Evolutionary conservation across 2,888 invertebrate genomes (phyloP).

Genomic region (Sarcophaga variegata): DNA sequence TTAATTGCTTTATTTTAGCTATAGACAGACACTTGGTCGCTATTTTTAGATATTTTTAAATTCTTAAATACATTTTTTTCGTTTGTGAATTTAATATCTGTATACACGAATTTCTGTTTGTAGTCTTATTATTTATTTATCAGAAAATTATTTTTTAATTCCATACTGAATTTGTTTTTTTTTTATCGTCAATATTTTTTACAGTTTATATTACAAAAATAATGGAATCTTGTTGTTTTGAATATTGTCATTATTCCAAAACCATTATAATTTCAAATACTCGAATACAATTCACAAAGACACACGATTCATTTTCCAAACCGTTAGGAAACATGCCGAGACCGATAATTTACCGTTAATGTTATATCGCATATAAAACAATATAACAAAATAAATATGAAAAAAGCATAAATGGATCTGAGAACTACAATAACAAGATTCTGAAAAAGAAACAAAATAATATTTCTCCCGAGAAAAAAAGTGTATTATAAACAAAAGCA

Average conservation of each 20-base stretch:
- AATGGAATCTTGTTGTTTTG: not conserved
- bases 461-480: slow-evolving; percentile 3
- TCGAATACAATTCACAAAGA: not conserved
- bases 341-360: slow-evolving; percentile 22
- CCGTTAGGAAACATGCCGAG: slow-evolving; percentile 15
- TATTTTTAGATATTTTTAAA: slow-evolving; percentile 12
- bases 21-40: slow-evolving; percentile 1
- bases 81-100: not conserved
- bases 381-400: slow-evolving; percentile 24
- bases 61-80: not conserved
- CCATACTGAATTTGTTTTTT: not conserved
- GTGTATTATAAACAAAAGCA: slow-evolving; percentile 7
- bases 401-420: slow-evolving; percentile 3
- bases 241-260: not conserved
- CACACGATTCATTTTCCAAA: slow-evolving; percentile 9
- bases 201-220: not conserved
- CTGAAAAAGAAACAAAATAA: not conserved
- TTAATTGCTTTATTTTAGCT: not conserved
- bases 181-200: not conserved
- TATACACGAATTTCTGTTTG: not conserved
- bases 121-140: not conserved
- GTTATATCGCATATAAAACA: slow-evolving; percentile 17
- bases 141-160: not conserved
- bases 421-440: slow-evolving; percentile 10
- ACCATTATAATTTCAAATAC: not conserved